Base-by-base conservation (phyloP, 1,140 invertebrate genomes). In the Drosophila parvula region DNA sequence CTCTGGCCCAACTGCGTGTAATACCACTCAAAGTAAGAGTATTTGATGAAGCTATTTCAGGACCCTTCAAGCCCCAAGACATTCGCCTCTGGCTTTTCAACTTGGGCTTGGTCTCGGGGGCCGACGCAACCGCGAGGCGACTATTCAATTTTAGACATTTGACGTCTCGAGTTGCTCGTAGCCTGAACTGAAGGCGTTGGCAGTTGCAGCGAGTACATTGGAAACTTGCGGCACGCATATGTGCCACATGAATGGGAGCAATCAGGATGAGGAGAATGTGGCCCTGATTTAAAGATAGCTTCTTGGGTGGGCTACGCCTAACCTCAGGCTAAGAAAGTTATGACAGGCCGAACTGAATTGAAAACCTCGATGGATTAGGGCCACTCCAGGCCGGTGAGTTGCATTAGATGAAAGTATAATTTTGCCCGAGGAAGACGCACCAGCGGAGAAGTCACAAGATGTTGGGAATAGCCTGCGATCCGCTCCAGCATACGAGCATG, bases 401-500 rank as follows among this genome's bases (percentile, higher is more conserved):
- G 76, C 57, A 50, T 75, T 83, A 89, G 80, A 84, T 64, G 70
- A 60, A 64, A 51, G 32, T 64, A 60, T 59, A 67, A 63, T 67
- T 63, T 79, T 62, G 61, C 43, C 58, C 40, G 73, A 62, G 51
- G 11, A 63, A 79, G 51, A 77, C 73, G 63, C 47, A 60, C 45
- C 16, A 47, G 8, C 62, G 57, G 36, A 74, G 38, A 59, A 38
- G 7, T 30, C 8, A 12, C 55, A 86, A 62, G 55, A 92, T 92
- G 90, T 61, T 91, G 50, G 91, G 88, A 68, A 86, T 91, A 48
- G 92, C 90, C 28, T 91, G 93, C 40, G 94, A 95, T 92, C 94
- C 94, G 55, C 85, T 95, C 59, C 92, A 95, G 68, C 94, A 95
- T 73, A 95, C 94, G 30, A 95, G 94, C 90, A 95, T 95, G 86